A percentile compares a stretch with the other conserved stretches of the same genome.
Conservation (phyloP, 2,888 invertebrate genomes). For the Penaeus monodon region DNA sequence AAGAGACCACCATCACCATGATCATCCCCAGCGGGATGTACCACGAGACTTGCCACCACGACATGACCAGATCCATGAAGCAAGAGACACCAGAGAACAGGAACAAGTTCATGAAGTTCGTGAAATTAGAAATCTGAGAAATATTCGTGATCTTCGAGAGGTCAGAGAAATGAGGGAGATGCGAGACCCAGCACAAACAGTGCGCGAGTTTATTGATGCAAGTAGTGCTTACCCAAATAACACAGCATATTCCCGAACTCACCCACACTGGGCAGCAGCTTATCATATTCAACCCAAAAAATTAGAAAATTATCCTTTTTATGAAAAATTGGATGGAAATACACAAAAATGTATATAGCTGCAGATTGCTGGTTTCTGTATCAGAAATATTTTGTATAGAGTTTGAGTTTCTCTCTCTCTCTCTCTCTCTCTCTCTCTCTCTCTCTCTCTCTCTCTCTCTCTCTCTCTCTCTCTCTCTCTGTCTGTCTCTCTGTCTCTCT, state of each 20-base stretch:
- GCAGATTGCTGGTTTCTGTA: constrained; percentile 4
- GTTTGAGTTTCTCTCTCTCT: no score
- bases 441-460: no score
- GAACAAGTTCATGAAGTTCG: constrained; percentile 32
- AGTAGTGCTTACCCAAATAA: constrained; percentile 47
- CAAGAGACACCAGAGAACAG: constrained; percentile 41
- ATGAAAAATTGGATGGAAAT: neutral
- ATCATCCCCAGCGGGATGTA: constrained; percentile 21
- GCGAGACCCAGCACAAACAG: constrained; percentile 51
- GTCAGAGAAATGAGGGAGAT: constrained; percentile 49
- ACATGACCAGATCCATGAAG: constrained; percentile 37
- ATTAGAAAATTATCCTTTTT: constrained; percentile 19
- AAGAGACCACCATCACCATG: constrained; percentile 35
- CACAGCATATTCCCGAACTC: constrained; percentile 50
- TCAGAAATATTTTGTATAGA: no score
- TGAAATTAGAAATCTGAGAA: constrained; percentile 36
- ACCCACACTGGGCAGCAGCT: constrained; percentile 42
- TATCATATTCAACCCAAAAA: constrained; percentile 48
- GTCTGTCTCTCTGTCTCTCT: no score
- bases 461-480: no score
- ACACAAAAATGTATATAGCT: neutral
- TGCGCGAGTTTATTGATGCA: constrained; percentile 51
- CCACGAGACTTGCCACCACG: constrained; percentile 37
- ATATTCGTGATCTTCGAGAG: constrained; percentile 35
- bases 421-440: no score